Conservation (phyloP, 2,888 invertebrate species). For the Pyrrhosoma nymphula region DNA sequence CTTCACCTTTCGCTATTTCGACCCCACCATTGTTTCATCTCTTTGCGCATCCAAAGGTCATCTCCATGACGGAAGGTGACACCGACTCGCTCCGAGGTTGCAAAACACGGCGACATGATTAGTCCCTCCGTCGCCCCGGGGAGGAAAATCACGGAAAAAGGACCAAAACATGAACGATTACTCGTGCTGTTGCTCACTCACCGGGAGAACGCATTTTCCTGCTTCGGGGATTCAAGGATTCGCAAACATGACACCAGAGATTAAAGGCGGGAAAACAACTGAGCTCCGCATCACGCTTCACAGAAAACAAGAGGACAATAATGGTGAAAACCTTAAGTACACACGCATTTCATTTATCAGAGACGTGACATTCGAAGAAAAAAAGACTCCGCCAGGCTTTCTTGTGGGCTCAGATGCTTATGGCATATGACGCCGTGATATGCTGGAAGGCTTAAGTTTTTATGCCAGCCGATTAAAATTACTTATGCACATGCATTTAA, state of each 20-base stretch:
- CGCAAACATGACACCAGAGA: background rate
- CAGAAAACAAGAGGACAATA: background rate
- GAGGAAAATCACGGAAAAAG: background rate
- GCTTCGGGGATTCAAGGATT: background rate
- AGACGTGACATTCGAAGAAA: background rate
- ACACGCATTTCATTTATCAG: background rate
- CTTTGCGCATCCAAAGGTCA: background rate
- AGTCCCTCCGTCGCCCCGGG: background rate
- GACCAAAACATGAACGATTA: background rate
- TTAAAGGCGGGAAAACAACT: background rate
- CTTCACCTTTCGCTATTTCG: background rate
- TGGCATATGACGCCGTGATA: background rate
- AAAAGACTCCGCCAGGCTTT: background rate
- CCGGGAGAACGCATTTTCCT: too few species aligned
- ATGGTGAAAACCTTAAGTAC: background rate
- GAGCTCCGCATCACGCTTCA: background rate
- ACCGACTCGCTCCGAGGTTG: background rate
- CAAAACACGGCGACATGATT: background rate
- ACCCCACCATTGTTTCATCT: background rate
- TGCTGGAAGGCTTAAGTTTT: background rate
- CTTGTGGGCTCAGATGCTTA: background rate
- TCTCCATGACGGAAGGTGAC: conserved; percentile 1
- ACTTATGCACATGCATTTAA: too few species aligned
- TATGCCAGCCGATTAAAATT: too few species aligned
- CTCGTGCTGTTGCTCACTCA: background rate